A percentile compares a stretch with the other conserved stretches of the same genome.
Evolutionary conservation across 2,113 vertebrate genomes (phyloP).

Genomic region (Lucifuga dentata): DNA sequence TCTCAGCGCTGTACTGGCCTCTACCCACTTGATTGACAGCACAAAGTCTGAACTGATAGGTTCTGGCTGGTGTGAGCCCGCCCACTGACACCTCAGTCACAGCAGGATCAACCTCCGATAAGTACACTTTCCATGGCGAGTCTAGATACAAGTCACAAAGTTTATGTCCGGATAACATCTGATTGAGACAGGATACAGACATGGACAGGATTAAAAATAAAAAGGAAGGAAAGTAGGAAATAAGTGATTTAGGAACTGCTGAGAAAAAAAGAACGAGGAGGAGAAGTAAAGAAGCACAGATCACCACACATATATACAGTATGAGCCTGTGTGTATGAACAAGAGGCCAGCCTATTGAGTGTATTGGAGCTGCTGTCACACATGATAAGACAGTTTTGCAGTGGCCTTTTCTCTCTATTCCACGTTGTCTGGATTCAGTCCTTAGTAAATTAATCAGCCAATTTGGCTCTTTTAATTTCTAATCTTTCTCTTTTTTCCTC

Average conservation of each 20-base stretch:
- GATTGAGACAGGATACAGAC: conserved; percentile 39
- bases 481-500: conserved; percentile 31
- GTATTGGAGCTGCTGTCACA: conserved; percentile 44
- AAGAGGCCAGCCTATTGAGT: neutral
- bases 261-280: conserved; percentile 22
- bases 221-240: neutral
- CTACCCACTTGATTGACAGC: conserved; percentile 95
- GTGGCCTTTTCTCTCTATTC: conserved; percentile 23
- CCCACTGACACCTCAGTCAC: conserved; percentile 86
- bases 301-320: too few relatives aligned
- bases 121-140: conserved; percentile 95
- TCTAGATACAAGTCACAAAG: conserved; percentile 79
- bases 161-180: conserved; percentile 59
- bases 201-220: conserved; percentile 9
- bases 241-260: conserved; percentile 1
- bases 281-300: conserved; percentile 48
- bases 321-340: conserved; percentile 9
- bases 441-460: conserved; percentile 48
- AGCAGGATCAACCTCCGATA: conserved; percentile 86
- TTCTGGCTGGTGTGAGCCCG: conserved; percentile 92
- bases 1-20: conserved; percentile 93
- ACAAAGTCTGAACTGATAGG: conserved; percentile 95
- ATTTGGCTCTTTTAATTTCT: conserved; percentile 28
- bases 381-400: conserved; percentile 32
- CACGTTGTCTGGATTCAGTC: conserved; percentile 47